phyloP scores from a whole-genome alignment of 1,140 invertebrate species.

The Monomorium pharaonis region DNA sequence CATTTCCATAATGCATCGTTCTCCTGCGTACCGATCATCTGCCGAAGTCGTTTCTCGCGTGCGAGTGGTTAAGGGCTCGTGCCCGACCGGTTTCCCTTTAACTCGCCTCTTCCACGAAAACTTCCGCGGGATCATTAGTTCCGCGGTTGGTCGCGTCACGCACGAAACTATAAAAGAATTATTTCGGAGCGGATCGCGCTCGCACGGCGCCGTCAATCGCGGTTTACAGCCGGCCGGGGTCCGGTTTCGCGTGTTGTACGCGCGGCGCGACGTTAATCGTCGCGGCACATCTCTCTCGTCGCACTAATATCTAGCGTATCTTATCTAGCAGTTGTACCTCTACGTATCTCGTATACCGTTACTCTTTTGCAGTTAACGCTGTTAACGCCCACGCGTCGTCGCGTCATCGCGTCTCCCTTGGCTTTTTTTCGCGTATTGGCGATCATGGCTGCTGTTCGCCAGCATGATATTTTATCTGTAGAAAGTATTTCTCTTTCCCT shows the following conservation, averaged over 20 bases:
- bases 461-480: not conserved
- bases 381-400: slow-evolving; percentile 15
- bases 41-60: slow-evolving; percentile 22
- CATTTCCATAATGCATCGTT: not conserved
- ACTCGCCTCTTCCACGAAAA: slow-evolving; percentile 47
- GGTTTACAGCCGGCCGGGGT: slow-evolving; percentile 12
- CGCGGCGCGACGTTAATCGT: slow-evolving; percentile 23
- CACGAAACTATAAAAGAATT: slow-evolving; percentile 38
- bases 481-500: not conserved
- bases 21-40: not conserved
- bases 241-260: not conserved
- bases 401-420: not conserved
- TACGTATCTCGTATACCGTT: slow-evolving; percentile 32
- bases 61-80: slow-evolving; percentile 37
- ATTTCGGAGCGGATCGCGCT: slow-evolving; percentile 18
- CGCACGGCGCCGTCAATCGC: not conserved
- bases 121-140: slow-evolving; percentile 35
- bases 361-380: slow-evolving; percentile 11
- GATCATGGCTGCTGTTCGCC: not conserved
- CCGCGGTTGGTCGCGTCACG: slow-evolving; percentile 37
- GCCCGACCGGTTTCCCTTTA: slow-evolving; percentile 51
- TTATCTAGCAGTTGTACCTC: slow-evolving; percentile 45
- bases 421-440: slow-evolving; percentile 10
- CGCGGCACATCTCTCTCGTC: slow-evolving; percentile 31
- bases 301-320: slow-evolving; percentile 35